Percentiles rank a stretch among this genome's conserved stretches.
Evolutionary conservation across 2,888 invertebrate genomes (phyloP).

Genomic region (Muschampia plurimacula): DNA sequence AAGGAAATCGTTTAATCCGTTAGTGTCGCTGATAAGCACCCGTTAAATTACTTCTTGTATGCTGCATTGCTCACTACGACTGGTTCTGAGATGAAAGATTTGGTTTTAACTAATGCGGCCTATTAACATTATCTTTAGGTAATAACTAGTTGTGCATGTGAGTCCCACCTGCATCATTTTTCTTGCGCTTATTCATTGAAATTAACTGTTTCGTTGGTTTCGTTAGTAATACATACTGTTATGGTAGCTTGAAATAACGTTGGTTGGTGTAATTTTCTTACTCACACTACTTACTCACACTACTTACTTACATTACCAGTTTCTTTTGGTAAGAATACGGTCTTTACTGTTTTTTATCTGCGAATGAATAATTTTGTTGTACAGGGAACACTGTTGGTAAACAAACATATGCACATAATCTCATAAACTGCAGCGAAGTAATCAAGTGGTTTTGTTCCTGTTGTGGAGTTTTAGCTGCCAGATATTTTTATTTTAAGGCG

Average conservation of each 20-base stretch:
- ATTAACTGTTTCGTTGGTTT: constrained; percentile 17
- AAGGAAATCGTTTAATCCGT: constrained; percentile 37
- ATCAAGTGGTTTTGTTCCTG: too few species aligned
- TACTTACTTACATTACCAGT: too few species aligned
- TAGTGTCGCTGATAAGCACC: constrained; percentile 36
- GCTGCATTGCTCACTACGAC: constrained; percentile 24
- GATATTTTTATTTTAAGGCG: too few species aligned
- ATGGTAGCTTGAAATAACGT: not conserved
- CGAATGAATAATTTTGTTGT: too few species aligned
- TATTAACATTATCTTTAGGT: constrained; percentile 39
- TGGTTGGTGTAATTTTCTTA: not conserved
- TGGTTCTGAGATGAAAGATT: constrained; percentile 39
- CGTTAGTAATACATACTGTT: not conserved
- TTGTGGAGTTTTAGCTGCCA: too few species aligned
- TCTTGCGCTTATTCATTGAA: constrained; percentile 23
- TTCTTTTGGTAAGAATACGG: too few species aligned
- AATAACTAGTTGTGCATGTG: constrained; percentile 23
- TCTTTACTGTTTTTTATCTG: too few species aligned
- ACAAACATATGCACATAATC: too few species aligned
- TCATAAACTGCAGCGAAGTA: too few species aligned
- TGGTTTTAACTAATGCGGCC: constrained; percentile 36
- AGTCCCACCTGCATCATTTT: constrained; percentile 35
- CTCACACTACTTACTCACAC: too few species aligned
- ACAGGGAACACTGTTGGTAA: too few species aligned
- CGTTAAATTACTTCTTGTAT: constrained; percentile 38